A percentile compares a stretch with the other conserved stretches of the same genome.
These are phyloP conservation scores for Callionymus lyra DNA, from an alignment of 2,113 vertebrate species.

Conservation along the genomic window DNA sequence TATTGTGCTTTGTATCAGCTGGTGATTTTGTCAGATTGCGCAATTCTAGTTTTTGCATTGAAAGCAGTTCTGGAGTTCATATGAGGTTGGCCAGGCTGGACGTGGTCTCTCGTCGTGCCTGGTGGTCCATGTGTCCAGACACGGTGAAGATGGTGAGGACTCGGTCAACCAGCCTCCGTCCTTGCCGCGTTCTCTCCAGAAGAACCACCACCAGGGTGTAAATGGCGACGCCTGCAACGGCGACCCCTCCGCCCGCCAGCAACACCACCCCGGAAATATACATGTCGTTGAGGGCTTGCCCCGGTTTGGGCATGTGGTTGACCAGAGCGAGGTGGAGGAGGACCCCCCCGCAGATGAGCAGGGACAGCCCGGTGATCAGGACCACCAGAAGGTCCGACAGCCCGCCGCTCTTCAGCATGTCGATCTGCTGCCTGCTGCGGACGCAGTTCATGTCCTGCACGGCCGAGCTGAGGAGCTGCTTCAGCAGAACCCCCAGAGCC, in stretches of 20 bases:
- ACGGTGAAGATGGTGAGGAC: slow-evolving; percentile 79
- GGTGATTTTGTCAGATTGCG: no score
- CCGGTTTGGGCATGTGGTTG: slow-evolving; percentile 70
- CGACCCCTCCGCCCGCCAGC: slow-evolving; percentile 67
- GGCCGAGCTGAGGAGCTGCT: slow-evolving; percentile 92
- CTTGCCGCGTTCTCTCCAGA: slow-evolving; percentile 54
- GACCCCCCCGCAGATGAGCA: slow-evolving; percentile 79
- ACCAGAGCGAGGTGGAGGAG: slow-evolving; percentile 78
- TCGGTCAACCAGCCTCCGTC: slow-evolving; percentile 50
- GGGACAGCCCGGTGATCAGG: slow-evolving; percentile 73
- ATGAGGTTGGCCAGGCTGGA: slow-evolving; percentile 90
- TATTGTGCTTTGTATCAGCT: no score
- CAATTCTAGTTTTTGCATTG: no score
- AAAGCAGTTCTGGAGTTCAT: slow-evolving; percentile 43
- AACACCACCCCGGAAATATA: slow-evolving; percentile 82
- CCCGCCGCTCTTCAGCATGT: slow-evolving; percentile 87
- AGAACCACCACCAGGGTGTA: slow-evolving; percentile 66
- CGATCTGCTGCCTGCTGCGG: slow-evolving; percentile 78
- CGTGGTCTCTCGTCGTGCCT: slow-evolving; percentile 73
- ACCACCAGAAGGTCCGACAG: slow-evolving; percentile 80
- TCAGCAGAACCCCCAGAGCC: slow-evolving; percentile 84
- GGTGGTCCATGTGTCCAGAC: slow-evolving; percentile 73
- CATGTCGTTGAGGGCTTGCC: slow-evolving; percentile 76
- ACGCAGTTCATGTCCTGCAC: slow-evolving; percentile 98
- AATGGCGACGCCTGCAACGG: slow-evolving; percentile 74